Base-by-base conservation (phyloP, 2,888 invertebrate genomes). In the Drosophila cracens region DNA sequence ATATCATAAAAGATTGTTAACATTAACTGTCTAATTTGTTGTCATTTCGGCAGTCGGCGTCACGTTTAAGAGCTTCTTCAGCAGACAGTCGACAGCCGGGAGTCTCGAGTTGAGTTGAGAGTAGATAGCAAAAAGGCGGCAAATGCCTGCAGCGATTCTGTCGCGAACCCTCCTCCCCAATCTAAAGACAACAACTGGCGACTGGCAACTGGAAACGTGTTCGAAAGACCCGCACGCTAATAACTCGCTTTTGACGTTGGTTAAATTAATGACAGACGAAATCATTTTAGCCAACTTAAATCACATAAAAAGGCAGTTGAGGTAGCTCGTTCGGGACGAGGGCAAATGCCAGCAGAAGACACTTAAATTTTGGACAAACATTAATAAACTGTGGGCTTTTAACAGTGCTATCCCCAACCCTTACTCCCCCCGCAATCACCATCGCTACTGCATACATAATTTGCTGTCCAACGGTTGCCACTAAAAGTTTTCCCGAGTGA, bases 21-120 rank as follows among this genome's bases (percentile, higher is more conserved):
- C 89, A 87, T 82, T 82, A 88, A 84, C 81, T 84, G 89, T 88
- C 89, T 88, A 84, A 87, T 87, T 87, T 87, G 89, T 88, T 87
- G 89, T 84, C 87, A 86, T 87, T 82, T 80, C 71, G 67, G 54
- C 52, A 62, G 70, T 69, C 64, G 65, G 51, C 69, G 73, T 80
- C 72, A 51, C 71, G 71, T 74, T 62, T 48, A 72, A 76, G 74
- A 82, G 85, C 85, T 85, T 83, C 85, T 87, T 82, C 85, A 87
- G 83, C 65, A 81, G 86, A 70, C 82, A 21, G 16, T 43, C 40
- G 57, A 72, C 49, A 57, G 16, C 29, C 38, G 86, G 64, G 71
- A 18, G 10, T 54, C 36, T 25, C 16, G 16, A 46, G 8, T 46
- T 8, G 27, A 38, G 13, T 46, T 46, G 54, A 68, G 49, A 60